Evolutionary conservation across 2,797 vertebrate genomes (phyloP).

Genomic region (Rousettus madagascariensis): DNA sequence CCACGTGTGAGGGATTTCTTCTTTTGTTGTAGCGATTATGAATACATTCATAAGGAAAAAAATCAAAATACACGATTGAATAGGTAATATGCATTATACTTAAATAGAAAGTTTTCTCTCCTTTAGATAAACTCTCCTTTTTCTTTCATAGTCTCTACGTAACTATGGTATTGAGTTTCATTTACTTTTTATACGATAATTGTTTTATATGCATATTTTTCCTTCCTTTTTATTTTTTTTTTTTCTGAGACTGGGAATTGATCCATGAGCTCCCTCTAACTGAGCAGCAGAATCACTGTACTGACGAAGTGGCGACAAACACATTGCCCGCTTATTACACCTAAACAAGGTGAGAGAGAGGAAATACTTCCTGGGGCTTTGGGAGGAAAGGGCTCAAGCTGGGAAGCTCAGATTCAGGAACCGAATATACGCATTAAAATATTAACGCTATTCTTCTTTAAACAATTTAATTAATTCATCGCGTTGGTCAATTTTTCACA

Average conservation of each 20-base stretch:
- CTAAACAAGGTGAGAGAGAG: not conserved
- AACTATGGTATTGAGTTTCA: not conserved
- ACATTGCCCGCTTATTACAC: not conserved
- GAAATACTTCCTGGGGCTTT: not conserved
- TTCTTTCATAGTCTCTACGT: not conserved
- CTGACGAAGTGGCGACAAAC: not conserved
- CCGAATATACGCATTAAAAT: conserved; percentile 68
- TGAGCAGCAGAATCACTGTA: not conserved
- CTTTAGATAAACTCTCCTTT: not conserved
- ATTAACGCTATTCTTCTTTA: conserved; percentile 69
- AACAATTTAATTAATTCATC: conserved; percentile 65
- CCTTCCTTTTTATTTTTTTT: not conserved
- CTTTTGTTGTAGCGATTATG: not conserved
- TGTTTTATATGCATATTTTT: not conserved
- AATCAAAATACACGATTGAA: not conserved
- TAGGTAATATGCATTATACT: not conserved
- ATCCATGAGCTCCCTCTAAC: not conserved
- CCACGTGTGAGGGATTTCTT: not conserved
- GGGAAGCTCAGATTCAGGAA: conserved; percentile 59
- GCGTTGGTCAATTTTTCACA: conserved; percentile 58
- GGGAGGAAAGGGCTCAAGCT: not conserved
- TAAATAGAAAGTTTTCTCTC: not conserved
- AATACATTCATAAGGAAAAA: not conserved
- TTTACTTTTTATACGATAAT: not conserved
- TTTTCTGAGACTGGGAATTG: not conserved